Percentiles rank a stretch among this genome's conserved stretches.
Evolutionary conservation across 2,888 invertebrate genomes (phyloP).

Genomic region (Rosalia funebris): DNA sequence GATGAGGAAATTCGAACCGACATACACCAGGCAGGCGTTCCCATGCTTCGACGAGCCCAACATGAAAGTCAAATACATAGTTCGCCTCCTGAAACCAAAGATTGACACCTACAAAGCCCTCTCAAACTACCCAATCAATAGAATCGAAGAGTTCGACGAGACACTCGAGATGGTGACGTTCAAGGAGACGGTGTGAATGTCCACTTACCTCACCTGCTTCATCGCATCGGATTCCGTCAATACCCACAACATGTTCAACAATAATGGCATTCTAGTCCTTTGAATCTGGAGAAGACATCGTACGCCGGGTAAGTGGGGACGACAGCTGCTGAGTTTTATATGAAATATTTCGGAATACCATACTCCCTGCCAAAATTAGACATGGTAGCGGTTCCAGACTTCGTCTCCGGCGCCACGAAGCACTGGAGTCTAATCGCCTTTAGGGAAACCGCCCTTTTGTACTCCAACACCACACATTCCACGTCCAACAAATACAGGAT

Average conservation of each 20-base stretch:
- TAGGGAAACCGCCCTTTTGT: constrained; percentile 85
- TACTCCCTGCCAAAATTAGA: constrained; percentile 93
- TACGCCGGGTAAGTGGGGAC: constrained; percentile 81
- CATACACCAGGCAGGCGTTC: constrained; percentile 90
- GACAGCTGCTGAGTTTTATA: constrained; percentile 80
- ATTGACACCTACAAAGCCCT: constrained; percentile 75
- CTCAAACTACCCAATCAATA: constrained; percentile 82
- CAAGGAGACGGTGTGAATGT: constrained; percentile 87
- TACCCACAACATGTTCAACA: constrained; percentile 65
- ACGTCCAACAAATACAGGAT: constrained; percentile 80
- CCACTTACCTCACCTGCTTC: constrained; percentile 93
- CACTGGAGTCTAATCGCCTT: constrained; percentile 96
- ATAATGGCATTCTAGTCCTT: constrained; percentile 70
- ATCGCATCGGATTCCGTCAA: constrained; percentile 88
- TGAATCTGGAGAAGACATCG: constrained; percentile 77
- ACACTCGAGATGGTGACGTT: constrained; percentile 71
- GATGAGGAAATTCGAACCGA: constrained; percentile 94
- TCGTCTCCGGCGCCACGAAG: constrained; percentile 94
- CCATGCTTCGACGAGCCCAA: constrained; percentile 96
- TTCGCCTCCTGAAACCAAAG: constrained; percentile 76
- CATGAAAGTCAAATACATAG: constrained; percentile 86
- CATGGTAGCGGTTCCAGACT: constrained; percentile 88
- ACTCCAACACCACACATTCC: constrained; percentile 78
- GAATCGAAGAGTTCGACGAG: constrained; percentile 39
- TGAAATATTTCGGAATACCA: constrained; percentile 81